Evolutionary conservation across 2,888 invertebrate species (phyloP), one percentile per base, ranked within the genome.

Genomic region (Lapara coniferarum): DNA sequence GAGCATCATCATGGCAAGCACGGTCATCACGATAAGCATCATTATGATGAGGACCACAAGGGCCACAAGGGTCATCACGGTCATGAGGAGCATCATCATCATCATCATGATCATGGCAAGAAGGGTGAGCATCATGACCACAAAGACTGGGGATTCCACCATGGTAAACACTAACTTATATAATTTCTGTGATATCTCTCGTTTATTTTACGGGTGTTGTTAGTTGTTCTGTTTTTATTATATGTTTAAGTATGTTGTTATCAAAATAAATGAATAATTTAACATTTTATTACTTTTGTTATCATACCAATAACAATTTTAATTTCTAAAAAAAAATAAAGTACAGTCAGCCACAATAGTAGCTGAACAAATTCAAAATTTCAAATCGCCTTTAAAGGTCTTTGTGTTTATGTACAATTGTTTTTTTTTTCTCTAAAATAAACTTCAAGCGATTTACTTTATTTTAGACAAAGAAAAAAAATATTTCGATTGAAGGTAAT

Each of bases 11-110:
- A 93, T 71, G 91, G 91, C 70, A 88, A 93, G 72, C 85, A 90
- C n/a, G 89, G 88, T 44, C 92, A 93, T 80, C 93, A 93, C 69
- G 92, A 93, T 73, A 93, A 93, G 77, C 90, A 91, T 79, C 92
- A 93, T 78, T 74, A 90, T 58, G 92, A 93, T 72, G 92, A 90
- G 70, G 86, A 91, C 70, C 92, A 93, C 71, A 84, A 93, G 19
- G 93, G 92, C n/a, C 93, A 93, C 78, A 92, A 93, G 77, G 93
- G 93, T 55, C 93, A 93, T 73, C 92, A 93, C 71, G 93, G 93
- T 25, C 93, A 93, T 76, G 92, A 93, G 69, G 92, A 92, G 69
- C 93, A 93, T 75, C 93, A 93, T 78, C 92, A 92, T 72, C 86
- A 87, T 75, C 93, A 93, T 76, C 90, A 93, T 72, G 92, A 91